These are phyloP conservation scores for Phortica magna DNA, from an alignment of 2,888 invertebrate genomes.

Conservation along the genomic window DNA sequence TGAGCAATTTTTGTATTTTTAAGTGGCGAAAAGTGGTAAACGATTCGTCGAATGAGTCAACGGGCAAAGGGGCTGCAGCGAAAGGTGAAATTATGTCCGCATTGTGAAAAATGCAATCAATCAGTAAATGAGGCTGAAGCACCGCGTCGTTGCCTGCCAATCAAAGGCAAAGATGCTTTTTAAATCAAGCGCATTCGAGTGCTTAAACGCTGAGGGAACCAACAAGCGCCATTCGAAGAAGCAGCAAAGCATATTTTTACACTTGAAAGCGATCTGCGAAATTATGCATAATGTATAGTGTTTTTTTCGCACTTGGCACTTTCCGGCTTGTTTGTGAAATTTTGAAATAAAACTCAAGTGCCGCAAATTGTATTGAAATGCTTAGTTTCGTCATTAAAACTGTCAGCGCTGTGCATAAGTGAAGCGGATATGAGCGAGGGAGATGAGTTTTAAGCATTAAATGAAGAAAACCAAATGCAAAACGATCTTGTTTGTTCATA, in stretches of 20 bases:
- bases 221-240: too few relatives aligned
- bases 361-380: background rate
- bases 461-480: too few relatives aligned
- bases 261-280: too few relatives aligned
- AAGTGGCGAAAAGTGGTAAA: background rate
- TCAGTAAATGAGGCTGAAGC: slow-evolving; percentile 22
- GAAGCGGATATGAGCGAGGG: slow-evolving; percentile 46
- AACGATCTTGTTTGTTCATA: too few relatives aligned
- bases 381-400: slow-evolving; percentile 52
- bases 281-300: too few relatives aligned
- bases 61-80: background rate
- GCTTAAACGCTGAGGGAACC: background rate
- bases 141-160: background rate
- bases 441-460: slow-evolving; percentile 9
- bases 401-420: slow-evolving; percentile 55
- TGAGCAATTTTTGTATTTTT: background rate
- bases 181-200: slow-evolving; percentile 57
- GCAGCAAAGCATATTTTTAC: too few relatives aligned
- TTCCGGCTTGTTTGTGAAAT: background rate
- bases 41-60: too few relatives aligned
- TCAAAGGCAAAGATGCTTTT: slow-evolving; percentile 41
- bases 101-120: slow-evolving; percentile 14
- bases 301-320: background rate
- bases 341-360: background rate
- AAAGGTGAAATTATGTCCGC: background rate